Base-by-base conservation (phyloP, 2,113 vertebrate genomes). In the Psettodes erumei region DNA sequence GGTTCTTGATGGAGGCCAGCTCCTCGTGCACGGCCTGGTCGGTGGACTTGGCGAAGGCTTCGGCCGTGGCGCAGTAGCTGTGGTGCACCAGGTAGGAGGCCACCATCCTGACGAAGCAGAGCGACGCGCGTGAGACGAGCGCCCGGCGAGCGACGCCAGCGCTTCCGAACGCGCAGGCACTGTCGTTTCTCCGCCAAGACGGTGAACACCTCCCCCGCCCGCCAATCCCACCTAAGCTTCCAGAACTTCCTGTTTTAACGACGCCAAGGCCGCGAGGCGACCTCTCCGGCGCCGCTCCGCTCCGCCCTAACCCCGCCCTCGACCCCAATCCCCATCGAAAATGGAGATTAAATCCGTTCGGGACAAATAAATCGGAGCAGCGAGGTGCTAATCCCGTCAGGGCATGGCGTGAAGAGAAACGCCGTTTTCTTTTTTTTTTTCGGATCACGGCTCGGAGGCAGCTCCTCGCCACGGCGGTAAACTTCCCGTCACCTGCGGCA, bases 11-110 rank as follows among this genome's bases (percentile, higher is more conserved):
- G 91, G 98, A 99, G 89, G 97, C 96, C 91, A 99, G 94, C 93
- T 99, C 98, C 94, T 99, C 98, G 77, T 99, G 95, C 85, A 99
- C 97, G 25, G 97, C 97, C 95, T 99, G 97, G 94, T 98, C 96
- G 70, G 98, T 99, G 85, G 98, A 98, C 90, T 96, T 98, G 92
- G 98, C 98, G 79, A 99, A 99, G 83, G 97, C 98, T 92, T 99
- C 98, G 21, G 98, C 98, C 61, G 98, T 99, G 88, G 97, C 96
- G 85, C 98, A 99, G 84, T 99, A 99, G 83, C 98, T 98, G 92
- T 99, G 98, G 86, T 99, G 97, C 83, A 99, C 98, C 93, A 99
- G 94, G 76, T 99, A 99, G 81, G 98, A 99, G 48, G 98, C 98
- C 81, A 99, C 98, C 98, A 99, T 99, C 91, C 98, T 99, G 93